Evolutionary conservation across 2,888 invertebrate species (phyloP).

Genomic region (Clitarchus hookeri): DNA sequence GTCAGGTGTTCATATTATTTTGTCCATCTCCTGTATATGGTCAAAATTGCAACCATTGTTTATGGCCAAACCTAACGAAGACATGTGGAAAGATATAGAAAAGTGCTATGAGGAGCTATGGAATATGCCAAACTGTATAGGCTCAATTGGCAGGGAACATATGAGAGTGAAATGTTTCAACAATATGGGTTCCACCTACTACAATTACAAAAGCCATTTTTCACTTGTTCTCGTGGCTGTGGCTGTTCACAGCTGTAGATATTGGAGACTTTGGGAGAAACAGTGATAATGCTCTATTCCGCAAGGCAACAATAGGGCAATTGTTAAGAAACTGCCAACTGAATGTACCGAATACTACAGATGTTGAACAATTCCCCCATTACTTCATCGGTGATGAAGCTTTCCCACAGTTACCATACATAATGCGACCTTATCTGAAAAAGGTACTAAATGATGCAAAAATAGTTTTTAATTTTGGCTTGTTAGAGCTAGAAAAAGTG

Average conservation of each 20-base stretch:
- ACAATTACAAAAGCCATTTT: background rate
- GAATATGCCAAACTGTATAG: conserved; percentile 31
- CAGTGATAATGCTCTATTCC: conserved; percentile 27
- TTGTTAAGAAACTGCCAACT: conserved; percentile 11
- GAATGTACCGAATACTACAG: conserved; percentile 22
- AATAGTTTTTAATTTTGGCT: conserved; percentile 35
- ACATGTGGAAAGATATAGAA: conserved; percentile 17
- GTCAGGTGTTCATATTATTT: too few relatives aligned
- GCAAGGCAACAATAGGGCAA: background rate
- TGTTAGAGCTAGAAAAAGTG: conserved; percentile 35
- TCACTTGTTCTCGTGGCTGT: conserved; percentile 28
- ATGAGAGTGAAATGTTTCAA: background rate
- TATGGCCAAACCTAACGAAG: background rate
- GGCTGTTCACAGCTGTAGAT: conserved; percentile 22
- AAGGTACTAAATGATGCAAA: conserved; percentile 23
- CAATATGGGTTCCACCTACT: background rate
- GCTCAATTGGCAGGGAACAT: conserved; percentile 19
- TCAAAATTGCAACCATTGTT: conserved; percentile 11
- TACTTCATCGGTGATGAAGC: conserved; percentile 38
- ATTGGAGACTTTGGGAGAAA: conserved; percentile 30
- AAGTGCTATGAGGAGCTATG: conserved; percentile 23
- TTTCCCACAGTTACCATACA: conserved; percentile 33
- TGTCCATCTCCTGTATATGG: too few relatives aligned
- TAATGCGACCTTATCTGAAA: conserved; percentile 34
- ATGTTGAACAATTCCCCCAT: conserved; percentile 25